Conservation (phyloP, 2,113 vertebrate genomes). For the Vombatus ursinus region DNA sequence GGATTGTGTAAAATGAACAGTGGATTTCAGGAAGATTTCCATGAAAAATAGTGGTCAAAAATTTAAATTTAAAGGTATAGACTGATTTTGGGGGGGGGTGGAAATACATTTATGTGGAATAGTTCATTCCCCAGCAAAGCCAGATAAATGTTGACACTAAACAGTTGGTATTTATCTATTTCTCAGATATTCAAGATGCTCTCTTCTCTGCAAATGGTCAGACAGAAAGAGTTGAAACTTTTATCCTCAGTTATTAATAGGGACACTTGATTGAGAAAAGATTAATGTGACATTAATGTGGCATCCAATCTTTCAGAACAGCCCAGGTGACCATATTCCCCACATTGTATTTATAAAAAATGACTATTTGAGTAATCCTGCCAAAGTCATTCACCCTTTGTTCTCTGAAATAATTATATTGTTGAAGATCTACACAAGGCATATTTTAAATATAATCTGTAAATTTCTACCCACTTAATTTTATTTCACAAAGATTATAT, state of each 20-base stretch:
- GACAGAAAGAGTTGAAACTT: neutral
- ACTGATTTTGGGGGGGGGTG: neutral
- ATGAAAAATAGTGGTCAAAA: neutral
- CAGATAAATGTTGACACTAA: neutral
- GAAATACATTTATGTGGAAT: neutral
- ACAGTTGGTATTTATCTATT: neutral
- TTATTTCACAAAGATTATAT: neutral
- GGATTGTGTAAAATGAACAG: neutral
- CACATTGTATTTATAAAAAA: neutral
- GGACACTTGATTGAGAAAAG: neutral
- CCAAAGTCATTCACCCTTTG: neutral
- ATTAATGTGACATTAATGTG: no score
- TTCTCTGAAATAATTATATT: neutral
- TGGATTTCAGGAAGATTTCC: neutral
- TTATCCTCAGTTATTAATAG: neutral
- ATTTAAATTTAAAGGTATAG: neutral
- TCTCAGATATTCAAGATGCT: neutral
- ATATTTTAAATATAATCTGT: neutral
- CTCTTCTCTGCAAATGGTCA: neutral
- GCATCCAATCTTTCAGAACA: neutral
- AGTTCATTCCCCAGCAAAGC: neutral
- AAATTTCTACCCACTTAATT: neutral
- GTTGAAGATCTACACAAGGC: neutral
- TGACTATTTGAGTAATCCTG: neutral
- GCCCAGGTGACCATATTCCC: neutral